Conservation (phyloP, 2,113 vertebrate species). For the Tiliqua scincoides region DNA sequence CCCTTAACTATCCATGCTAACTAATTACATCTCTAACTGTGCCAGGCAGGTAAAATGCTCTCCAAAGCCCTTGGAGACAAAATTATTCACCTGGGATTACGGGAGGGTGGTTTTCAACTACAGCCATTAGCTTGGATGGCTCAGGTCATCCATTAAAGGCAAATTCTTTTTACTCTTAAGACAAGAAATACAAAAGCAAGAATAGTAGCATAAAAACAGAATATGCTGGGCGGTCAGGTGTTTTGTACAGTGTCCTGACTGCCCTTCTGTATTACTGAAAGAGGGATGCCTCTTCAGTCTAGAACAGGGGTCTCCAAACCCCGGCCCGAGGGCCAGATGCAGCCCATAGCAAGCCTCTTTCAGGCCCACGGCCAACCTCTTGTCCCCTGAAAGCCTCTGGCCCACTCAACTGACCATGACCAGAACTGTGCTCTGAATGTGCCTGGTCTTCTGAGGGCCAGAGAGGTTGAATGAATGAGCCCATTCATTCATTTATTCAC, state of each 20-base stretch:
- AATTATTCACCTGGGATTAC: conserved; percentile 76
- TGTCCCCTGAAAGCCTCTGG: too few relatives aligned
- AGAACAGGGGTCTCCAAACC: too few relatives aligned
- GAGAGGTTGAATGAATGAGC: too few relatives aligned
- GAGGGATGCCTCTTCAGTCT: too few relatives aligned
- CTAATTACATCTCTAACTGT: conserved; percentile 74
- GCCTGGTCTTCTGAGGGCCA: too few relatives aligned
- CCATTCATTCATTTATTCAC: too few relatives aligned
- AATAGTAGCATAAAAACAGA: conserved; percentile 41
- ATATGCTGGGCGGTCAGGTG: background rate
- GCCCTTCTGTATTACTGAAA: background rate
- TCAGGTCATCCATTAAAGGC: conserved; percentile 71
- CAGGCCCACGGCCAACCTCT: too few relatives aligned
- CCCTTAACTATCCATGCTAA: conserved; percentile 70
- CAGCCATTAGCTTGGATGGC: conserved; percentile 72
- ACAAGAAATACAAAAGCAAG: conserved; percentile 59
- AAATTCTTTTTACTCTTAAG: conserved; percentile 55
- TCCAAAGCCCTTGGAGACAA: conserved; percentile 71
- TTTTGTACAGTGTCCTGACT: fast-evolving
- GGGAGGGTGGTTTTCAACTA: conserved; percentile 63
- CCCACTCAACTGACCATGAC: too few relatives aligned
- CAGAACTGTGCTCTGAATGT: too few relatives aligned
- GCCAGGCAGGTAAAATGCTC: conserved; percentile 77
- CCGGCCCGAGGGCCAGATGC: too few relatives aligned
- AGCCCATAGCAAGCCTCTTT: too few relatives aligned